These are phyloP conservation scores for Phodopus roborovskii DNA, from an alignment of 2,113 vertebrate species.

Conservation along the genomic window DNA sequence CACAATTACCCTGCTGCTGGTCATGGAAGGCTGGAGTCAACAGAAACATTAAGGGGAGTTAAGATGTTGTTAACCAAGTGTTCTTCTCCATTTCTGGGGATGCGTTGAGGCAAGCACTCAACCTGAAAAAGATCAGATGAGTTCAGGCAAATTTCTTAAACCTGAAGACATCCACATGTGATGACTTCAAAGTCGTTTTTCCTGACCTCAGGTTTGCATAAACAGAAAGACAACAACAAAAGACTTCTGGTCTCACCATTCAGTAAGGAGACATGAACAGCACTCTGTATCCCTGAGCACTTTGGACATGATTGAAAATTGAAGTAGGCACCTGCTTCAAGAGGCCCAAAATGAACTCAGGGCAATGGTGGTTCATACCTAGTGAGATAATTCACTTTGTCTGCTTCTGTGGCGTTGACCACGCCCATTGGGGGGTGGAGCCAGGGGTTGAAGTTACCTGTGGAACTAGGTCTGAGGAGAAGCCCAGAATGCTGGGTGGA, in stretches of 20 bases:
- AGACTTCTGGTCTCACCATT: not conserved
- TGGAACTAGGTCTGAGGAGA: too few relatives aligned
- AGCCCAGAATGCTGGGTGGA: too few relatives aligned
- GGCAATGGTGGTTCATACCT: not conserved
- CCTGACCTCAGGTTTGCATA: slow-evolving; percentile 11
- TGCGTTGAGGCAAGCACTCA: slow-evolving; percentile 65
- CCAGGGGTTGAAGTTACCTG: too few relatives aligned
- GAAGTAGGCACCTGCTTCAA: not conserved
- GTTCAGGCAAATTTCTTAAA: slow-evolving; percentile 69
- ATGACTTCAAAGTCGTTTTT: slow-evolving; percentile 46
- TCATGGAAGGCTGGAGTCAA: slow-evolving; percentile 84
- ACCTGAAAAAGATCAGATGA: slow-evolving; percentile 76
- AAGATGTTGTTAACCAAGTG: slow-evolving; percentile 82
- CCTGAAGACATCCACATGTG: slow-evolving; percentile 47
- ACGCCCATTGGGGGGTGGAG: too few relatives aligned
- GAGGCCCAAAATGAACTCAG: not conserved
- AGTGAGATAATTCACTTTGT: too few relatives aligned
- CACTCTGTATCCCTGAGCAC: not conserved
- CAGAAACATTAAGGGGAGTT: slow-evolving; percentile 83
- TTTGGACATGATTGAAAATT: not conserved
- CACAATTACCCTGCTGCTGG: slow-evolving; percentile 83
- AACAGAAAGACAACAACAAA: slow-evolving; percentile 1
- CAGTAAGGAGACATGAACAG: not conserved
- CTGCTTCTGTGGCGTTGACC: too few relatives aligned
- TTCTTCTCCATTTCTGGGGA: slow-evolving; percentile 76